Conservation (phyloP, 53 echinoderm and acorn worm genomes). For the Zoroaster sp. region DNA sequence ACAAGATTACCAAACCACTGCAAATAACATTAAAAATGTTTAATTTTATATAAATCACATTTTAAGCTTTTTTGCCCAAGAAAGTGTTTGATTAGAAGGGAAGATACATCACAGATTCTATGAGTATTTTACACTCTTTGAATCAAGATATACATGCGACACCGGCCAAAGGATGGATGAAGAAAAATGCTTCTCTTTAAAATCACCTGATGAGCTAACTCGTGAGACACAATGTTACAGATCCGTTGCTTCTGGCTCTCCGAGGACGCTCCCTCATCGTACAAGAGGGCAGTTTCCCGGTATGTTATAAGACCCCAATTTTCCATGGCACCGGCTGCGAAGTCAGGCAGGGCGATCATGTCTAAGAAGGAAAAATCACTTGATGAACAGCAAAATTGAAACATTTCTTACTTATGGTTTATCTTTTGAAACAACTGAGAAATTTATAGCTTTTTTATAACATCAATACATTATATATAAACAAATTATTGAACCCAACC, state of each 20-base stretch:
- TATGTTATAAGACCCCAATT: conserved; percentile 97
- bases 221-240: conserved; percentile 83
- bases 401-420: not conserved
- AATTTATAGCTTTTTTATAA: too few species aligned
- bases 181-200: too few species aligned
- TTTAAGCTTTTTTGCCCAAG: too few species aligned
- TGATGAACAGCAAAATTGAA: not conserved
- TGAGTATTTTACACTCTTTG: too few species aligned
- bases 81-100: too few species aligned
- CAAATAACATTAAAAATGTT: too few species aligned
- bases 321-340: conserved; percentile 94
- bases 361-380: conserved; percentile 44
- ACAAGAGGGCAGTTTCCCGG: conserved; percentile 72
- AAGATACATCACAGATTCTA: too few species aligned
- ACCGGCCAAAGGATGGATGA: not conserved
- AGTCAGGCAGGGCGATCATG: conserved; percentile 94
- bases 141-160: not conserved
- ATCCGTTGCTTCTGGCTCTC: conserved; percentile 72
- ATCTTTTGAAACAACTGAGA: too few species aligned
- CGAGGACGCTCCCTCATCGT: conserved; percentile 61
- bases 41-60: too few species aligned
- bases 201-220: conserved; percentile 90
- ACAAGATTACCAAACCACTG: conserved; percentile 99
- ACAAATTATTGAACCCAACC: too few species aligned
- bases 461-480: too few species aligned